Conservation (phyloP, 1,140 invertebrate species). For the Trissolcus basalis region DNA sequence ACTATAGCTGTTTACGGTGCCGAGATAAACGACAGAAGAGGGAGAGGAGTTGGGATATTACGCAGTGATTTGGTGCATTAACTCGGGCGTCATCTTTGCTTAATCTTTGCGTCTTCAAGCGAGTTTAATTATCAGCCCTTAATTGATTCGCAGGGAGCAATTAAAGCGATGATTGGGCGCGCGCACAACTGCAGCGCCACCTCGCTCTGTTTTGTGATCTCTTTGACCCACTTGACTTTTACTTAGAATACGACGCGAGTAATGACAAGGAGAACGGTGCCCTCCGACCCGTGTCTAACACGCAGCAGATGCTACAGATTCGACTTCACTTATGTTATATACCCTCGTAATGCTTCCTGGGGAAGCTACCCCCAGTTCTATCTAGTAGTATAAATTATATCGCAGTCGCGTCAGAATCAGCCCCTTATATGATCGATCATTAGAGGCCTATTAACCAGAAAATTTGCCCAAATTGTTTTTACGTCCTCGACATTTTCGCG, state of each 20-base stretch:
- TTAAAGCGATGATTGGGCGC: constrained; percentile 5
- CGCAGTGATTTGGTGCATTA: constrained; percentile 20
- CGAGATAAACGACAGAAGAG: too few species aligned
- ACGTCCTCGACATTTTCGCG: constrained; percentile 17
- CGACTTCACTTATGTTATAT: constrained; percentile 64
- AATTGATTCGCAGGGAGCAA: constrained; percentile 52
- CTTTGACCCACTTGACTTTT: constrained; percentile 63
- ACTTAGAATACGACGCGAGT: constrained; percentile 58
- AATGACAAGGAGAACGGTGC: constrained; percentile 69
- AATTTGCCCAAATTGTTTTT: constrained; percentile 73
- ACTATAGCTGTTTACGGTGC: too few species aligned
- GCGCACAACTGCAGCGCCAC: not conserved
- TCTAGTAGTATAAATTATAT: constrained; percentile 76
- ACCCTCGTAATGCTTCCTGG: constrained; percentile 57
- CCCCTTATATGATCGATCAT: constrained; percentile 76
- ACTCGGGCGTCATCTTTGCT: constrained; percentile 64
- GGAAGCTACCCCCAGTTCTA: constrained; percentile 70
- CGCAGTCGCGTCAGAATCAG: constrained; percentile 73
- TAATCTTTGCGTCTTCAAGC: constrained; percentile 49
- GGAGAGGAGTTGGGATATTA: not conserved
- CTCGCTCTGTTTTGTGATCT: constrained; percentile 30
- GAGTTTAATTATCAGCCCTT: constrained; percentile 56
- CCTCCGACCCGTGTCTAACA: constrained; percentile 76
- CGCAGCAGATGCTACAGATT: constrained; percentile 73
- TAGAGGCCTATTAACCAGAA: constrained; percentile 74